Percentiles rank a stretch among this genome's conserved stretches.
phyloP scores from a whole-genome alignment of 2,797 vertebrate genomes.

The Propithecus perrieri region DNA sequence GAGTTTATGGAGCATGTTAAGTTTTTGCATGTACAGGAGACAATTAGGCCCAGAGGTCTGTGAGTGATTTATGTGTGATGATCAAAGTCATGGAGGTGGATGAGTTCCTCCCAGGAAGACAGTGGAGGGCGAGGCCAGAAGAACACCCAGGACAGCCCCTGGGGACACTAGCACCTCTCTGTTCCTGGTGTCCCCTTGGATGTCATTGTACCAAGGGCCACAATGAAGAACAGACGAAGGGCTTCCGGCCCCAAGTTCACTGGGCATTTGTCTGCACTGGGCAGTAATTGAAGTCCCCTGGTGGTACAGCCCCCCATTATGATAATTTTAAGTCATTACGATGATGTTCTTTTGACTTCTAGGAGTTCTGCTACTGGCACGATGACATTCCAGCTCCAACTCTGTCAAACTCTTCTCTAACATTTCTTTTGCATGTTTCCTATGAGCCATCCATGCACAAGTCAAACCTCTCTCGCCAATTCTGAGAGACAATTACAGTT shows the following conservation, averaged over 20 bases:
- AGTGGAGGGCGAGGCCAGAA: background rate
- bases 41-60: background rate
- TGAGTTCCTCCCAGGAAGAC: background rate
- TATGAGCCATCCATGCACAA: background rate
- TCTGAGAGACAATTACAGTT: background rate
- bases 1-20: background rate
- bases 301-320: background rate
- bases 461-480: background rate
- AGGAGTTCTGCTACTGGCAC: background rate
- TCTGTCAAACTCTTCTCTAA: background rate
- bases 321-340: background rate
- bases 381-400: background rate
- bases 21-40: background rate
- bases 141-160: background rate
- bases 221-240: background rate
- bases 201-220: background rate
- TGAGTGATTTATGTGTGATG: background rate
- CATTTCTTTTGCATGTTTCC: background rate
- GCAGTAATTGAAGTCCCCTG: background rate
- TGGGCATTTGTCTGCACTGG: background rate
- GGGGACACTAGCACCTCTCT: background rate
- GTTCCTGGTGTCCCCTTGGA: background rate
- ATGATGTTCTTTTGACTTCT: background rate
- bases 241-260: background rate
- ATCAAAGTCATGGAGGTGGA: background rate